These are phyloP conservation scores for Acipenser ruthenus DNA, from an alignment of 2,797 vertebrate genomes.

Conservation along the genomic window DNA sequence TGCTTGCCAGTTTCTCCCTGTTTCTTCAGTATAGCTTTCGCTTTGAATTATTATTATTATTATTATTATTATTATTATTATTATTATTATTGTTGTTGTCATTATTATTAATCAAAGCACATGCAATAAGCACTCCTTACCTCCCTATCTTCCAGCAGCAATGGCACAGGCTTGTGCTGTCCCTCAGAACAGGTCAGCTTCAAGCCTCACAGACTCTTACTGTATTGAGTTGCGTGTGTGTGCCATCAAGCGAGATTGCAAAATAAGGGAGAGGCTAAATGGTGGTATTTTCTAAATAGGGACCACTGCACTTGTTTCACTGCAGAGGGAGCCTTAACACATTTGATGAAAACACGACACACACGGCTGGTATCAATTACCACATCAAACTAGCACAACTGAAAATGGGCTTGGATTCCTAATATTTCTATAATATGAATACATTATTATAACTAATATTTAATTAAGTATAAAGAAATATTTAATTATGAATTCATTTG, in stretches of 20 bases:
- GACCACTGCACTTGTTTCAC: not conserved
- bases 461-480: too few species aligned
- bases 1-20: too few species aligned
- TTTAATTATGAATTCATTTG: too few species aligned
- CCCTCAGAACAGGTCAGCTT: conserved; percentile 12
- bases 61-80: too few species aligned
- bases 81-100: too few species aligned
- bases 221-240: conserved; percentile 1
- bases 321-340: not conserved
- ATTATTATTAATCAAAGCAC: too few species aligned
- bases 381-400: not conserved
- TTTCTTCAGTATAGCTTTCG: too few species aligned
- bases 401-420: too few species aligned
- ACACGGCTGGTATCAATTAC: not conserved
- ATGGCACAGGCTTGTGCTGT: conserved; percentile 4
- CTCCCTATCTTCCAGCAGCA: conserved; percentile 5
- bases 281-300: conserved; percentile 8
- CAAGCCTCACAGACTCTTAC: not conserved
- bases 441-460: too few species aligned
- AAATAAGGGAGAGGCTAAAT: conserved; percentile 6
- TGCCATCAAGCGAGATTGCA: conserved; percentile 11
- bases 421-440: too few species aligned
- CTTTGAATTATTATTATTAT: too few species aligned
- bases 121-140: conserved; percentile 2
- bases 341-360: not conserved